phyloP scores from a whole-genome alignment of 23 tunicate species.

The Pegea sp. region DNA sequence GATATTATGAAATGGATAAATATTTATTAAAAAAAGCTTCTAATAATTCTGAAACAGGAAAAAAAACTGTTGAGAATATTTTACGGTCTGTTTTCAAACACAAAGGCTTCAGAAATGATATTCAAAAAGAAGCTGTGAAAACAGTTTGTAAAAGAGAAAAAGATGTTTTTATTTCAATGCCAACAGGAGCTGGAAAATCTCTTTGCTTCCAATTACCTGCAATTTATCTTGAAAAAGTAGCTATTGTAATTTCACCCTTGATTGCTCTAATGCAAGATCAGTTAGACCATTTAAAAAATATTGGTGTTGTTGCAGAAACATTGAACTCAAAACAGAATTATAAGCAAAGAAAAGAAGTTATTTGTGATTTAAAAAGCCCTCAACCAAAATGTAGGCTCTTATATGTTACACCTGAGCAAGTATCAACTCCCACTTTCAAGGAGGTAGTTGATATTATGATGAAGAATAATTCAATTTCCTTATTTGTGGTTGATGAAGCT shows the following conservation, averaged over 20 bases:
- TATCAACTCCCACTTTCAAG: constrained; percentile 20
- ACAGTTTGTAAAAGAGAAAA: constrained; percentile 31
- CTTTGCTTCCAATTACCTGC: constrained; percentile 91
- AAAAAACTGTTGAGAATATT: constrained; percentile 7
- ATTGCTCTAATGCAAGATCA: constrained; percentile 95
- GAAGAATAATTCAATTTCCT: constrained; percentile 7
- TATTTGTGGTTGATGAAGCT: constrained; percentile 84
- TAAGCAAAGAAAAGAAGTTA: constrained; percentile 20
- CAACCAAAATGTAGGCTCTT: constrained; percentile 42
- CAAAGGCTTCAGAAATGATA: constrained; percentile 13
- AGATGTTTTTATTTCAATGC: constrained; percentile 87
- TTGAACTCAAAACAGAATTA: constrained; percentile 76
- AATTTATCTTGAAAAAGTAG: constrained; percentile 26
- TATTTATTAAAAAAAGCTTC: too few relatives aligned
- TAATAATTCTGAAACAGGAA: too few relatives aligned
- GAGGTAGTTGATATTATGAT: constrained; percentile 11
- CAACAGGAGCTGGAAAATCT: constrained; percentile 98
- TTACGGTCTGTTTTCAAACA: constrained; percentile 17
- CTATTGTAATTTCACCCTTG: constrained; percentile 76
- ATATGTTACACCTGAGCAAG: constrained; percentile 90
- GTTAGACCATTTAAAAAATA: constrained; percentile 30
- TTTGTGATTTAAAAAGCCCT: constrained; percentile 34
- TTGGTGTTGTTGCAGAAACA: constrained; percentile 40
- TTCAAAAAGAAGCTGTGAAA: constrained; percentile 28
- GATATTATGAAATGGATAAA: too few relatives aligned